These are phyloP conservation scores for Lutra lutra DNA, from an alignment of 2,797 vertebrate species.

Conservation along the genomic window DNA sequence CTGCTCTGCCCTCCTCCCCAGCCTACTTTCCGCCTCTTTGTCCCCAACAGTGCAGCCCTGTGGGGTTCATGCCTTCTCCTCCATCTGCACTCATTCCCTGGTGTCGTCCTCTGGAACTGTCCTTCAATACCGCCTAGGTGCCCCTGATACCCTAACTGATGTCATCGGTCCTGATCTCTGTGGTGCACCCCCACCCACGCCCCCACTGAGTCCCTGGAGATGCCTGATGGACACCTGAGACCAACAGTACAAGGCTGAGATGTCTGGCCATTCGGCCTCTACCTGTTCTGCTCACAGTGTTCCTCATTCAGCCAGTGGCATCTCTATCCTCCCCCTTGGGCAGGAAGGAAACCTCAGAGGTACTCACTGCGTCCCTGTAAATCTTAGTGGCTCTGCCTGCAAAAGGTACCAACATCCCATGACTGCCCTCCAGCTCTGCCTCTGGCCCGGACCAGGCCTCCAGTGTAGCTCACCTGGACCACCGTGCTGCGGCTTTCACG, in stretches of 20 bases:
- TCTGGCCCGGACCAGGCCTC: not conserved
- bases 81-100: not conserved
- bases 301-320: not conserved
- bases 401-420: not conserved
- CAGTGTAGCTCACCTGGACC: accelerated
- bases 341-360: not conserved
- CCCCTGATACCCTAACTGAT: not conserved
- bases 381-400: not conserved
- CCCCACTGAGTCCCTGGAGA: not conserved
- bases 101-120: not conserved
- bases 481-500: accelerated
- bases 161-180: not conserved
- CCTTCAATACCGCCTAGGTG: not conserved
- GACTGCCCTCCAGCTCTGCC: too few relatives aligned
- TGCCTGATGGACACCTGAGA: not conserved
- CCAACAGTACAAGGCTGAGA: not conserved
- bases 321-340: not conserved
- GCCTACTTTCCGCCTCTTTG: not conserved
- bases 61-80: not conserved
- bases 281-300: not conserved
- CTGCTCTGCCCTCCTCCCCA: not conserved
- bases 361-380: not conserved
- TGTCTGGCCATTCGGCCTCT: too few relatives aligned
- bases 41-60: not conserved
- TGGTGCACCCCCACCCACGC: not conserved